Evolutionary conservation across 2,113 vertebrate genomes (phyloP).

Genomic region (Balaeniceps rex): DNA sequence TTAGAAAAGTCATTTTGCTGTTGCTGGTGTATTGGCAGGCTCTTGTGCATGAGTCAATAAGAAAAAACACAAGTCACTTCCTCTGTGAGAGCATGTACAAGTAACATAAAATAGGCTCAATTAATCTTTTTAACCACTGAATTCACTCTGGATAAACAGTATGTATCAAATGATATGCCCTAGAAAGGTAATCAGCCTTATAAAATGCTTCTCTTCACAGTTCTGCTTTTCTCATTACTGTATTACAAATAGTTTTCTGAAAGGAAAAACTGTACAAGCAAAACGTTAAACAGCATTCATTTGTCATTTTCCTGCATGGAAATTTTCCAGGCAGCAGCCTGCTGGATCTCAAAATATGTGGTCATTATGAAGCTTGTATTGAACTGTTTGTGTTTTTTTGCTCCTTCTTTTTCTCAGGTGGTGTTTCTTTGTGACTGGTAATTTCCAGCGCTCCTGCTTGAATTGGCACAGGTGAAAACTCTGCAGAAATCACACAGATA

Average conservation of each 20-base stretch:
- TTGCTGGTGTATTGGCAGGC: slow-evolving; percentile 24
- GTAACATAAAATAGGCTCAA: slow-evolving; percentile 71
- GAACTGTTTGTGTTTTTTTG: slow-evolving; percentile 53
- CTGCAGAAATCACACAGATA: neutral
- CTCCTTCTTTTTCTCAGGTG: neutral
- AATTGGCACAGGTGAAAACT: neutral
- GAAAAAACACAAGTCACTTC: neutral
- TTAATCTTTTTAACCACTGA: slow-evolving; percentile 77
- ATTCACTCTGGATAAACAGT: slow-evolving; percentile 71
- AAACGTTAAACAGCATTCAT: slow-evolving; percentile 77
- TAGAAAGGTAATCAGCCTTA: slow-evolving; percentile 70
- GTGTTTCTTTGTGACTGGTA: slow-evolving; percentile 44
- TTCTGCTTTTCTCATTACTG: slow-evolving; percentile 67
- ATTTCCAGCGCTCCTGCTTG: slow-evolving; percentile 54
- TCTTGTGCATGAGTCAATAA: slow-evolving; percentile 42
- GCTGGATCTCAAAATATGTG: slow-evolving; percentile 60
- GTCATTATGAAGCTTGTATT: slow-evolving; percentile 63
- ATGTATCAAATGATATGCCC: slow-evolving; percentile 60
- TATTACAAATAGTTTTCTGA: slow-evolving; percentile 72
- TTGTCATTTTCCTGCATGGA: slow-evolving; percentile 68
- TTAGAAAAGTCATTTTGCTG: slow-evolving; percentile 67
- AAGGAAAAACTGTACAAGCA: slow-evolving; percentile 74
- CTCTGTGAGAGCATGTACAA: slow-evolving; percentile 57
- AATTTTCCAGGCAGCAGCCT: slow-evolving; percentile 35
- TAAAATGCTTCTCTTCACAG: slow-evolving; percentile 59